phyloP scores from a whole-genome alignment of 2,888 invertebrate genomes.

The Nomada fucata region DNA sequence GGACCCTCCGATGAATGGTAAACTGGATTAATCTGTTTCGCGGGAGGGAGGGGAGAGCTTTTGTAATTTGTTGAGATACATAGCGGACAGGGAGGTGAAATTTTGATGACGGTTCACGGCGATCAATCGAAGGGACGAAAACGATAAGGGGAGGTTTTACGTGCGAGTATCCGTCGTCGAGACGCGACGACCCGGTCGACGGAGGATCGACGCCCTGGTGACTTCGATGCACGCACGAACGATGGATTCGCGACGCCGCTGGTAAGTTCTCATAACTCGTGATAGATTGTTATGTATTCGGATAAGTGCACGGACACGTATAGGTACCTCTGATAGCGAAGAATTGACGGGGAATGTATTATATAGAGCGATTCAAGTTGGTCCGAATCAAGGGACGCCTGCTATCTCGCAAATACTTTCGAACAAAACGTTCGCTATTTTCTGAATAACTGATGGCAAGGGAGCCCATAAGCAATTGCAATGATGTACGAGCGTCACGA shows the following conservation, averaged over 20 bases:
- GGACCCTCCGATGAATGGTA: background rate
- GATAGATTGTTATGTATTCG: background rate
- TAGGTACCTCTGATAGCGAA: too few relatives aligned
- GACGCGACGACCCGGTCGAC: slow-evolving; percentile 41
- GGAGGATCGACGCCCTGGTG: slow-evolving; percentile 42
- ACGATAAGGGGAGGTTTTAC: background rate
- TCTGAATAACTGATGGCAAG: slow-evolving; percentile 6
- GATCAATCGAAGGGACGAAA: background rate
- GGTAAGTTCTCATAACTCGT: slow-evolving; percentile 55
- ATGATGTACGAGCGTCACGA: slow-evolving; percentile 18
- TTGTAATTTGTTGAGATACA: too few relatives aligned
- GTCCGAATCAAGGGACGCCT: background rate
- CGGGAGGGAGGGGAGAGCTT: too few relatives aligned
- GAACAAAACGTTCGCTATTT: background rate
- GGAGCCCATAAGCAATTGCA: slow-evolving; percentile 10
- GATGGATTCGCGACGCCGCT: slow-evolving; percentile 24
- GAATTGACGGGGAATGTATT: background rate
- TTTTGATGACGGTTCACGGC: too few relatives aligned
- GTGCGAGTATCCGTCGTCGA: slow-evolving; percentile 5
- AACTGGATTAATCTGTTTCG: background rate
- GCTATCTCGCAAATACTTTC: background rate
- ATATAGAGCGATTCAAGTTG: background rate
- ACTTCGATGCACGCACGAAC: slow-evolving; percentile 65
- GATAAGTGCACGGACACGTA: too few relatives aligned
- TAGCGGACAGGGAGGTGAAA: too few relatives aligned